Evolutionary conservation across 2,113 vertebrate species (phyloP), one percentile per base, ranked within the genome.

Genomic region (Daphoenositta chrysoptera): DNA sequence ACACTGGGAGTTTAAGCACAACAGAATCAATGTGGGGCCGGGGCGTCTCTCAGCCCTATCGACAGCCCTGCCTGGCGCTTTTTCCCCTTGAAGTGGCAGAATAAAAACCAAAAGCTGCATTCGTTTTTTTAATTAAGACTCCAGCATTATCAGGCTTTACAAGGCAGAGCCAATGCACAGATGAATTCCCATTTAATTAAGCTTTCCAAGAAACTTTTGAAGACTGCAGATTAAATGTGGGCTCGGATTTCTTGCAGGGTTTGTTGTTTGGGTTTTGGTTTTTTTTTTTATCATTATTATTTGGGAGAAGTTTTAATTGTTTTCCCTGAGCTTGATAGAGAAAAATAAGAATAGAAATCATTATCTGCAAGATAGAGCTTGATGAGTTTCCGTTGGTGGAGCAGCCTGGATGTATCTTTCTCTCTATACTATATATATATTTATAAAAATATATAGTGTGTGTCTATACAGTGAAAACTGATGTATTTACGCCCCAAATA

Each of bases 131-230:
- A 98, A 98, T 98, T 98, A 98, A 97, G 81, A 80, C 56, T 96
- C 95, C 23, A 6, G 66, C 89, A 97, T 97, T 97, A 98, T 96
- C 95, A 93, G 95, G 83, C 93, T 97, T 97, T 96, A 92, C 91
- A 97, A 98, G 92, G 89, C 95, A 91, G 90, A 97, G 94, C 63
- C 96, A 97, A 97, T 93, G 88, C 94, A 95, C 94, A 93, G 94
- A 97, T 97, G 95, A 97, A 97, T 97, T 97, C 94, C 90, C 94
- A 95, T 98, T 98, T 98, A 97, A 98, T 98, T 97, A 96, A 98
- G 95, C 96, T 97, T 97, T 96, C 96, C 87, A 97, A 97, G 95
- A 97, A 98, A 97, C 86, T 96, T 97, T 95, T 96, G 93, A 96
- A 98, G 95, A 75, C 85, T 96, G 65, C 44, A 95, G 92, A 97